A percentile compares a stretch with the other conserved stretches of the same genome.
Evolutionary conservation across 2,113 vertebrate species (phyloP).

Genomic region (Ageneiosus marmoratus): DNA sequence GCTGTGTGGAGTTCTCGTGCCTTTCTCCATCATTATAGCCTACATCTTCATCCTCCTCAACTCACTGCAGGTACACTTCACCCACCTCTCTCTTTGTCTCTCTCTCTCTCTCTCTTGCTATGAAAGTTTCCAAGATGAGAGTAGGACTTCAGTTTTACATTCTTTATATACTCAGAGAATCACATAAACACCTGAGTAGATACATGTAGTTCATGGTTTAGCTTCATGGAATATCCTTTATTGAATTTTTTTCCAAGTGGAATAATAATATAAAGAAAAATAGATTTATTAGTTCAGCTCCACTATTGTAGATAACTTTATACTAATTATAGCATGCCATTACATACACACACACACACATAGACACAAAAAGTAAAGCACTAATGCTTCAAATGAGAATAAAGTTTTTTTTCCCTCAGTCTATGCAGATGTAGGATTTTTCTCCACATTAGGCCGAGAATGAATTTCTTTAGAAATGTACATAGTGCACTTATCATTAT

Average conservation of each 20-base stretch:
- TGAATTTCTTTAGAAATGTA: not conserved
- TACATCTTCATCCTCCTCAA: constrained; percentile 79
- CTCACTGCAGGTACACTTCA: constrained; percentile 73
- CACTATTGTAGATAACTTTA: not conserved
- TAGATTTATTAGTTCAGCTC: not conserved
- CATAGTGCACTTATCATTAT: not conserved
- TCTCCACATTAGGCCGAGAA: not conserved
- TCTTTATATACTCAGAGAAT: not conserved
- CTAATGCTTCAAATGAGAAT: not conserved
- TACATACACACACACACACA: no score
- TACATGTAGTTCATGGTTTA: not conserved
- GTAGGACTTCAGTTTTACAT: not conserved
- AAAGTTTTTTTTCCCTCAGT: not conserved
- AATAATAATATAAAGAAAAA: not conserved
- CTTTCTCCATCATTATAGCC: constrained; percentile 75
- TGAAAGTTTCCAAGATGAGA: not conserved
- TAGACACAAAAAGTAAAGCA: not conserved
- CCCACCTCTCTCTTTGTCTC: not conserved
- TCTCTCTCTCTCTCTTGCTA: constrained; percentile 1
- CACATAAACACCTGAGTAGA: not conserved
- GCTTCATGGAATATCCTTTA: not conserved
- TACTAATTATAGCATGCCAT: not conserved
- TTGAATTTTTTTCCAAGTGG: not conserved
- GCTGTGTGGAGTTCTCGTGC: constrained; percentile 76
- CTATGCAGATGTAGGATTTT: not conserved